phyloP scores from a whole-genome alignment of 2,888 invertebrate species.

The Philonicus albiceps region DNA sequence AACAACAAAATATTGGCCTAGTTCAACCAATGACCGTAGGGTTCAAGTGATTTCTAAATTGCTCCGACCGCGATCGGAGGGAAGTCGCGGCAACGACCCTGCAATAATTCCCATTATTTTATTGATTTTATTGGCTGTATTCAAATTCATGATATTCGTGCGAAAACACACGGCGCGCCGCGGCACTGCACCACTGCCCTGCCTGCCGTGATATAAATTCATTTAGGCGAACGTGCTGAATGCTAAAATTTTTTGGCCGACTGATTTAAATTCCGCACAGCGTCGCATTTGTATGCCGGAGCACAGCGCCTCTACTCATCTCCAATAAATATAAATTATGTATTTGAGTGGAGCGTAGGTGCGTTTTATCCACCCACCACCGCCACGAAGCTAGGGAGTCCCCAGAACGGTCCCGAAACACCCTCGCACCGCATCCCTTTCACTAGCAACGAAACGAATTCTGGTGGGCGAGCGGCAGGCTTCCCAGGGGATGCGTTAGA shows the following conservation, averaged over 20 bases:
- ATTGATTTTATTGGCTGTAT: not conserved
- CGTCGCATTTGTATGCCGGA: conserved; percentile 11
- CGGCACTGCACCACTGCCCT: not conserved
- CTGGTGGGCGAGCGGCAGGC: not conserved
- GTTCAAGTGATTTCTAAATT: not conserved
- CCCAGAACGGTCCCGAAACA: not conserved
- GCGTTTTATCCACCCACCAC: not conserved
- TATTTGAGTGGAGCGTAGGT: not conserved
- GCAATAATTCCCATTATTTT: not conserved
- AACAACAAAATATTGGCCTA: not conserved
- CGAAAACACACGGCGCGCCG: not conserved
- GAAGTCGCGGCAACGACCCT: not conserved
- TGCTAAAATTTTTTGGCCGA: not conserved
- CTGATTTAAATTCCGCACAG: conserved; percentile 37
- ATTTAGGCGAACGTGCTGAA: conserved; percentile 34
- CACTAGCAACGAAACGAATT: not conserved
- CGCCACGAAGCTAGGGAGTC: not conserved
- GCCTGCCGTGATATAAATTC: conserved; percentile 21
- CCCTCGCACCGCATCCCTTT: not conserved
- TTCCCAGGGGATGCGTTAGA: not conserved
- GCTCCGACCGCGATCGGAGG: not conserved
- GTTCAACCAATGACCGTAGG: not conserved
- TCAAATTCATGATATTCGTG: not conserved
- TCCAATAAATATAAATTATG: conserved; percentile 40
- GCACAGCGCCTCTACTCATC: conserved; percentile 21